These are phyloP conservation scores for Paratrypauchen microcephalus DNA, from an alignment of 2,797 vertebrate genomes.

Conservation along the genomic window DNA sequence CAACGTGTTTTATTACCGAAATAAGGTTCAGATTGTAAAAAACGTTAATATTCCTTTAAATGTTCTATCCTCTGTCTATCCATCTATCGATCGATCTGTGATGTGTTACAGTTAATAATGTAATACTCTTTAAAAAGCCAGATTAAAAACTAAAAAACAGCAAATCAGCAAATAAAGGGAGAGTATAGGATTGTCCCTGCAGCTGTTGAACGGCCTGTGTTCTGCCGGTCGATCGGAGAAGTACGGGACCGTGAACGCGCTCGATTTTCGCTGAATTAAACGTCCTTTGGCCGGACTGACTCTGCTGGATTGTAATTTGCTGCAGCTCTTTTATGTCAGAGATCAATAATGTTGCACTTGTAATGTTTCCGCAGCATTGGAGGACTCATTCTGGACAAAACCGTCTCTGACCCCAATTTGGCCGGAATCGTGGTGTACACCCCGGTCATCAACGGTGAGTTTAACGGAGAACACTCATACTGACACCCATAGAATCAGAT, in stretches of 20 bases:
- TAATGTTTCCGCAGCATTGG: conserved; percentile 82
- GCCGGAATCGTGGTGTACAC: conserved; percentile 96
- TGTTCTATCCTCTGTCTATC: too few relatives aligned
- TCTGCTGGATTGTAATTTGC: conserved; percentile 9
- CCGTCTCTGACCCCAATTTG: conserved; percentile 92
- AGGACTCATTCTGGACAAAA: conserved; percentile 97
- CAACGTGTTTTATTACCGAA: too few relatives aligned
- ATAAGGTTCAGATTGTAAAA: too few relatives aligned
- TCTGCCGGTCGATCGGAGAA: too few relatives aligned
- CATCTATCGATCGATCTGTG: too few relatives aligned
- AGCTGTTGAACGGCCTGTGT: conserved; percentile 10
- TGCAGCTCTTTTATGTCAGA: conserved; percentile 2
- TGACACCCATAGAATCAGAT: too few relatives aligned
- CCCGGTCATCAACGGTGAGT: conserved; percentile 96
- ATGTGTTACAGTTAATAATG: too few relatives aligned
- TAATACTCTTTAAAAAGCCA: too few relatives aligned
- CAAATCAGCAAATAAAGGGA: conserved; percentile 5
- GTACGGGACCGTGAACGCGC: conserved; percentile 5
- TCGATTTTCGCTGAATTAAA: conserved; percentile 10
- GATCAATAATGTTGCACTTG: background rate
- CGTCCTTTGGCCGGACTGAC: background rate
- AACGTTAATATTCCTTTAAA: too few relatives aligned
- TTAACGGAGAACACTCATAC: too few relatives aligned
- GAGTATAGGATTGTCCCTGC: conserved; percentile 3
- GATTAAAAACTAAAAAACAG: too few relatives aligned